A percentile compares a stretch with the other conserved stretches of the same genome.
These are phyloP conservation scores for Crotophaga sulcirostris DNA, from an alignment of 2,113 vertebrate species.

Conservation along the genomic window DNA sequence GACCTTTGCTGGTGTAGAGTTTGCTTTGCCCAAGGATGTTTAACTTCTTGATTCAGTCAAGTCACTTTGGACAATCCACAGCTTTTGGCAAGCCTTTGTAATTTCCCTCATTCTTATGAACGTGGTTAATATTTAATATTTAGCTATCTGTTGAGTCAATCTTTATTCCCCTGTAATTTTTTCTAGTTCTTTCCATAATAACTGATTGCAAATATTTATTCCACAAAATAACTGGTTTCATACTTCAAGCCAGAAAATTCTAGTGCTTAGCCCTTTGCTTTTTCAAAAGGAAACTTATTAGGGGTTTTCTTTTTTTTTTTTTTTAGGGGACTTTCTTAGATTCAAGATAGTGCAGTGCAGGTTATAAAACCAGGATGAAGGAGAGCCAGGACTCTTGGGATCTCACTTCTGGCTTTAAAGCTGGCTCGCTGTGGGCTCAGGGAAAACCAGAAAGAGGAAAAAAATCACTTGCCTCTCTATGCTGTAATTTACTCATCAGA, in stretches of 20 bases:
- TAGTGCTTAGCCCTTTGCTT: neutral
- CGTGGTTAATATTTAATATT: neutral
- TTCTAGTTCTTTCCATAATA: conserved; percentile 4
- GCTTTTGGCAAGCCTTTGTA: neutral
- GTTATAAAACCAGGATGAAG: neutral
- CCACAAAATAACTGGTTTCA: neutral
- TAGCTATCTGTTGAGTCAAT: neutral
- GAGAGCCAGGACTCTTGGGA: neutral
- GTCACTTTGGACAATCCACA: neutral
- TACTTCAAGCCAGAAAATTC: neutral
- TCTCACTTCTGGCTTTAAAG: neutral
- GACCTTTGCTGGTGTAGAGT: conserved; percentile 56
- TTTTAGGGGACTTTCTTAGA: neutral
- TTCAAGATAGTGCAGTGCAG: neutral
- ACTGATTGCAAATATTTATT: neutral
- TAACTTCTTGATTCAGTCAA: conserved; percentile 46
- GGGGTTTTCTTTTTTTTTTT: neutral
- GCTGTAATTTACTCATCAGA: neutral
- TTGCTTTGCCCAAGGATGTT: conserved; percentile 59
- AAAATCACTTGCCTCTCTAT: neutral
- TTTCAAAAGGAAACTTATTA: neutral
- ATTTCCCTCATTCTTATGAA: neutral
- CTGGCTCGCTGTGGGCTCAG: neutral
- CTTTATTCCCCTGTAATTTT: neutral
- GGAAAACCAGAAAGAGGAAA: neutral